phyloP scores from a whole-genome alignment of 1,140 invertebrate species.

The Episyrphus balteatus region DNA sequence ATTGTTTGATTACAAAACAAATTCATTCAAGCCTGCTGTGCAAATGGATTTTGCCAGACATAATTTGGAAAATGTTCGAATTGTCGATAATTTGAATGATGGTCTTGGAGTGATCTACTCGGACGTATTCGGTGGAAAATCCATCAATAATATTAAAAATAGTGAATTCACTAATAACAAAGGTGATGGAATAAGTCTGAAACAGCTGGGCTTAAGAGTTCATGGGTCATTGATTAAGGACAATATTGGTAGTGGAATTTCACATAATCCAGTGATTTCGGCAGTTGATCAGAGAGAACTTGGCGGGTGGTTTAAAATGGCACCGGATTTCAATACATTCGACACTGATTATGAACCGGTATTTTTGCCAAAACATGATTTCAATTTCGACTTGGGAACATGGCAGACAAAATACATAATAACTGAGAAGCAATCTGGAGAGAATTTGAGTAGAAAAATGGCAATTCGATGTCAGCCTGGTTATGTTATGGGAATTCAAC shows the following conservation, averaged over 20 bases:
- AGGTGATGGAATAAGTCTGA: conserved; percentile 79
- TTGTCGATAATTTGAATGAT: conserved; percentile 74
- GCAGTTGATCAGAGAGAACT: conserved; percentile 79
- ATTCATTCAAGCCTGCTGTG: conserved; percentile 81
- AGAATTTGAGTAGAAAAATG: conserved; percentile 46
- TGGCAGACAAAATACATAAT: conserved; percentile 68
- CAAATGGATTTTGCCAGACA: conserved; percentile 95
- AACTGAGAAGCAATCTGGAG: conserved; percentile 50
- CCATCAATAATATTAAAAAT: conserved; percentile 73
- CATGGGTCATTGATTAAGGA: conserved; percentile 65
- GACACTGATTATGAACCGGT: conserved; percentile 58
- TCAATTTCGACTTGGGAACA: conserved; percentile 53
- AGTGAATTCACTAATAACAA: conserved; percentile 79
- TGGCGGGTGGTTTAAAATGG: conserved; percentile 77
- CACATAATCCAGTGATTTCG: conserved; percentile 82
- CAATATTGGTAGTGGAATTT: conserved; percentile 79
- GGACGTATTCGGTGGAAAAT: conserved; percentile 75
- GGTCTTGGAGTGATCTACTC: conserved; percentile 82
- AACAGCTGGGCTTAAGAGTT: conserved; percentile 74
- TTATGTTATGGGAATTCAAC: conserved; percentile 67
- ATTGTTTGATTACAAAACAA: conserved; percentile 83
- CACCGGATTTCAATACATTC: conserved; percentile 50
- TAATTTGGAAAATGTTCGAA: conserved; percentile 69
- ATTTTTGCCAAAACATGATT: conserved; percentile 47
- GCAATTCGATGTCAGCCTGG: conserved; percentile 58